Conservation (phyloP, 2,797 vertebrate genomes). For the Otus scops region DNA sequence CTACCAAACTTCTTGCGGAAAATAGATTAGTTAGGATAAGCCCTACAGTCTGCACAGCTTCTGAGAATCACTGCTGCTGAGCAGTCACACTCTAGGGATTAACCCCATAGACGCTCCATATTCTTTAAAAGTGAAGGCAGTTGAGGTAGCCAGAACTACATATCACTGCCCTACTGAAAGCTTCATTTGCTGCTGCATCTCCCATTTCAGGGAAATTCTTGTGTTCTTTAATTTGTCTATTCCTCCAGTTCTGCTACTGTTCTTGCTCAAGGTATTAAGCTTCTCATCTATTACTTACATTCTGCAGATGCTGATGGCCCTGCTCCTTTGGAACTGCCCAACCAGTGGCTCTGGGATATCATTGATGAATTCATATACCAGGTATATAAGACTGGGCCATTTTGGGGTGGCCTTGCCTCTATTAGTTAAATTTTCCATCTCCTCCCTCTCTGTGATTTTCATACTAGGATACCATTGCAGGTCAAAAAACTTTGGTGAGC, state of each 20-base stretch:
- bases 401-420: neutral
- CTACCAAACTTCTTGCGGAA: neutral
- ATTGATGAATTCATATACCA: slow-evolving; percentile 99
- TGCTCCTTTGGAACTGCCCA: slow-evolving; percentile 94
- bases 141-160: neutral
- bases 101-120: accelerated
- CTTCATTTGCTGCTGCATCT: neutral
- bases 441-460: neutral
- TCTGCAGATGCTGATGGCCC: slow-evolving; percentile 94
- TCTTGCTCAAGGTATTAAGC: neutral
- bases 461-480: neutral
- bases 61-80: neutral
- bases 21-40: neutral
- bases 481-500: neutral
- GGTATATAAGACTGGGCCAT: slow-evolving; percentile 67
- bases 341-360: slow-evolving; percentile 99
- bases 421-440: neutral
- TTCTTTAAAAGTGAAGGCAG: neutral
- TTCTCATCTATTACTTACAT: neutral
- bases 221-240: neutral
- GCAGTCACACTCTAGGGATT: neutral
- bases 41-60: neutral
- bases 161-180: neutral
- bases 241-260: neutral
- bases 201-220: neutral